These are phyloP conservation scores for Pseudorhombus dupliciocellatus DNA, from an alignment of 2,113 vertebrate species.

Conservation along the genomic window DNA sequence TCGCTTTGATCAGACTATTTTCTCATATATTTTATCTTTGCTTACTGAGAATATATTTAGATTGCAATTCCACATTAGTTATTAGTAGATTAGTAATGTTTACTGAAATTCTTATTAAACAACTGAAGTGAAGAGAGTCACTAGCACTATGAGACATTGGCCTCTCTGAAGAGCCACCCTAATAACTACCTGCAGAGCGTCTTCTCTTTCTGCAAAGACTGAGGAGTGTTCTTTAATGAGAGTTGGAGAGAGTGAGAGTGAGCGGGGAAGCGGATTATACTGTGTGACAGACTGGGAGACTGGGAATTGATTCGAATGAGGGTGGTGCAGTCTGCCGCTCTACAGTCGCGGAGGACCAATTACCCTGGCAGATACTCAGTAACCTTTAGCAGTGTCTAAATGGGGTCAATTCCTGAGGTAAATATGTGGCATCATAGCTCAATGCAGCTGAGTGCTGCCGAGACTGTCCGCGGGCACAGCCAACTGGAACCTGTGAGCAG, in stretches of 20 bases:
- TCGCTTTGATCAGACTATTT: neutral
- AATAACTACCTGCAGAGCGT: constrained; percentile 51
- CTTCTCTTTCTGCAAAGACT: constrained; percentile 24
- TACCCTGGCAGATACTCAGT: constrained; percentile 50
- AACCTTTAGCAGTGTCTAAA: constrained; percentile 62
- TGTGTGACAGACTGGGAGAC: constrained; percentile 6
- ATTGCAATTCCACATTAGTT: no score
- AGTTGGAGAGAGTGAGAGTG: constrained; percentile 7
- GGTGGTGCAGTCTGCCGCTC: constrained; percentile 6
- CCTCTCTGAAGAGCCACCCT: constrained; percentile 11
- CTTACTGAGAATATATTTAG: no score
- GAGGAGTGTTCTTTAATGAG: constrained; percentile 42
- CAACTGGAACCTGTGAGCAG: constrained; percentile 20
- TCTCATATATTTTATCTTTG: no score
- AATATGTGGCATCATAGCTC: constrained; percentile 39
- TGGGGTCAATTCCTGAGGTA: constrained; percentile 45
- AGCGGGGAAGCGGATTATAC: constrained; percentile 17
- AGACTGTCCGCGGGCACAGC: neutral
- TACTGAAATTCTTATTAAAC: no score
- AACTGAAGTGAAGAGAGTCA: neutral
- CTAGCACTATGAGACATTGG: neutral
- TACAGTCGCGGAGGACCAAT: constrained; percentile 54
- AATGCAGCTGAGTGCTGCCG: constrained; percentile 19
- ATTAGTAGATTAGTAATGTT: no score
- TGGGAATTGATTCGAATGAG: constrained; percentile 42